A percentile compares a stretch with the other conserved stretches of the same genome.
phyloP scores from a whole-genome alignment of 2,113 vertebrate species.

The Cavia porcellus region DNA sequence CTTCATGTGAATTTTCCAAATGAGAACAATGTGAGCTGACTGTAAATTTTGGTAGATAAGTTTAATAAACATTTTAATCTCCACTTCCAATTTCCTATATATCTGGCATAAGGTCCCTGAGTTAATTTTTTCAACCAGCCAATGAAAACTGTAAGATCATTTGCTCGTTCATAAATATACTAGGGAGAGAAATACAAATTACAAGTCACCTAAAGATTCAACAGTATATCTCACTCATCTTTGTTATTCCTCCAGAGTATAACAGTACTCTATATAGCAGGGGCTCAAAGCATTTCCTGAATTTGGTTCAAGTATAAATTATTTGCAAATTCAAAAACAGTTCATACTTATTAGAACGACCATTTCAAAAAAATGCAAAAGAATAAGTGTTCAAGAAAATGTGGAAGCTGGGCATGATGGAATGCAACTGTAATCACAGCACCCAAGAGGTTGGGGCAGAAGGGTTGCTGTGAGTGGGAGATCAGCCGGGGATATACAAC shows the following conservation, averaged over 20 bases:
- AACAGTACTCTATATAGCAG: neutral
- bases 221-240: constrained; percentile 45
- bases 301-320: constrained; percentile 45
- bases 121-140: constrained; percentile 56
- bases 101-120: constrained; percentile 46
- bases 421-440: neutral
- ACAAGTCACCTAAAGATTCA: constrained; percentile 33
- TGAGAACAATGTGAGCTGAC: constrained; percentile 52
- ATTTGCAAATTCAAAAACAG: constrained; percentile 60
- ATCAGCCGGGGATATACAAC: neutral
- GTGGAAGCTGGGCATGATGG: neutral
- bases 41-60: constrained; percentile 16
- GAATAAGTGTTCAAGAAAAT: neutral
- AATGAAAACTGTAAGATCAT: constrained; percentile 53
- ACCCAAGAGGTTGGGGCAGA: neutral
- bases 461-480: neutral
- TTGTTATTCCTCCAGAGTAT: neutral
- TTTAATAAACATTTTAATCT: constrained; percentile 61
- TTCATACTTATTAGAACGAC: neutral
- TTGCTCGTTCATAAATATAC: constrained; percentile 51
- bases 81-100: constrained; percentile 14
- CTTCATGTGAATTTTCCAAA: constrained; percentile 51
- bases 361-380: neutral
- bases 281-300: constrained; percentile 44
- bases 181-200: constrained; percentile 43